These are phyloP conservation scores for Gorsachius goisagi DNA, from an alignment of 2,113 vertebrate species.

Conservation along the genomic window DNA sequence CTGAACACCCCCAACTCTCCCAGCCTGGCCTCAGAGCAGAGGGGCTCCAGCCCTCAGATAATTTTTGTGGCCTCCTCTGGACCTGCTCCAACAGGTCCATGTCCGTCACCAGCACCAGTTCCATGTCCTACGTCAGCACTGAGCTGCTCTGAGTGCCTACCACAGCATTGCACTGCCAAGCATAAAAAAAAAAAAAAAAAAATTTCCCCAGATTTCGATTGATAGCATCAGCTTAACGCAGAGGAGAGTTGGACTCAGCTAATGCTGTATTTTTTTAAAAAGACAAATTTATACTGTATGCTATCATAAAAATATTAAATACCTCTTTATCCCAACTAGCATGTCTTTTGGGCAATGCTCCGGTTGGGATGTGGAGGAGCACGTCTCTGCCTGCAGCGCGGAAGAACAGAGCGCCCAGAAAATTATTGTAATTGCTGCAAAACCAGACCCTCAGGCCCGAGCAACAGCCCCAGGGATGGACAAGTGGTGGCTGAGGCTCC, in stretches of 20 bases:
- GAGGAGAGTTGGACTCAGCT: neutral
- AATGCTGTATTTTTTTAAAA: neutral
- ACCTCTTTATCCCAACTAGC: neutral
- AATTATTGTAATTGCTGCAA: neutral
- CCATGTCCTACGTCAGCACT: neutral
- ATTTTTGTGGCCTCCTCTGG: too few relatives aligned
- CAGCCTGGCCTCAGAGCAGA: too few relatives aligned
- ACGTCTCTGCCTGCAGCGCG: neutral
- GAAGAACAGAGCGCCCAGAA: neutral
- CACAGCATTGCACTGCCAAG: neutral
- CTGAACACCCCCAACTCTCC: too few relatives aligned
- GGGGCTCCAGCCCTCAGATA: too few relatives aligned
- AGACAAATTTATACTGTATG: neutral
- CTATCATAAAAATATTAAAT: neutral
- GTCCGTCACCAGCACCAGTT: too few relatives aligned
- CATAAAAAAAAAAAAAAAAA: neutral
- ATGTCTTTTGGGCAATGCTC: neutral
- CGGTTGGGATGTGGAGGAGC: neutral
- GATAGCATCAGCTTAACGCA: neutral
- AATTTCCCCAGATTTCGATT: neutral
- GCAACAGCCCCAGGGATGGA: neutral
- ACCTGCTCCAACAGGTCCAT: too few relatives aligned
- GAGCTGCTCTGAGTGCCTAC: neutral
- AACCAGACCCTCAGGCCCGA: neutral
- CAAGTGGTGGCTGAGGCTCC: neutral